These are phyloP conservation scores for Cepaea hortensis DNA, from an alignment of 2,888 invertebrate species.

Conservation along the genomic window DNA sequence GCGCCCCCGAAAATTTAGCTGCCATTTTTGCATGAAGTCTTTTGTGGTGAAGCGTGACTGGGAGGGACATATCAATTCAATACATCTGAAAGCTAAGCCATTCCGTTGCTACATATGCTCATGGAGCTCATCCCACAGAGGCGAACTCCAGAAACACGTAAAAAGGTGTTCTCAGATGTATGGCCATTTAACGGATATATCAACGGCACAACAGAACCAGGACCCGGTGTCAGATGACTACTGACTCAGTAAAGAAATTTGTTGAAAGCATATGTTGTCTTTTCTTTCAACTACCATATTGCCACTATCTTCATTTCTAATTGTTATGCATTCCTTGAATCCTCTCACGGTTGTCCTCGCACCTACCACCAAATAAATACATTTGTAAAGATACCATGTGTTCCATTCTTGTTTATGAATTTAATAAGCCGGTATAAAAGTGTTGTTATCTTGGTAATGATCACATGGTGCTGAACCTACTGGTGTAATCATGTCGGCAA, in stretches of 20 bases:
- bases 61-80: constrained; percentile 50
- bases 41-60: constrained; percentile 51
- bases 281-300: too few species aligned
- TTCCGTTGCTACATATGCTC: constrained; percentile 43
- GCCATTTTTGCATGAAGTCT: constrained; percentile 48
- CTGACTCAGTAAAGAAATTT: not conserved
- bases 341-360: too few species aligned
- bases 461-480: not conserved
- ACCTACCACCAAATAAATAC: too few species aligned
- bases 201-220: constrained; percentile 9
- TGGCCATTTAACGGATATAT: constrained; percentile 23
- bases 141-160: constrained; percentile 45
- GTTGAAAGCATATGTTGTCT: not conserved
- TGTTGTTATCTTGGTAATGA: not conserved
- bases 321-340: too few species aligned
- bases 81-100: constrained; percentile 47
- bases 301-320: too few species aligned
- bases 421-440: too few species aligned
- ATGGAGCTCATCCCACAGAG: constrained; percentile 43
- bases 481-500: too few species aligned
- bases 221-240: constrained; percentile 9
- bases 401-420: too few species aligned
- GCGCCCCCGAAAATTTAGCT: constrained; percentile 43
- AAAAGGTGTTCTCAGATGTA: constrained; percentile 41
- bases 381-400: too few species aligned